Evolutionary conservation across 2,113 vertebrate genomes (phyloP), one percentile per base, ranked within the genome.

Genomic region (Euleptes europaea): DNA sequence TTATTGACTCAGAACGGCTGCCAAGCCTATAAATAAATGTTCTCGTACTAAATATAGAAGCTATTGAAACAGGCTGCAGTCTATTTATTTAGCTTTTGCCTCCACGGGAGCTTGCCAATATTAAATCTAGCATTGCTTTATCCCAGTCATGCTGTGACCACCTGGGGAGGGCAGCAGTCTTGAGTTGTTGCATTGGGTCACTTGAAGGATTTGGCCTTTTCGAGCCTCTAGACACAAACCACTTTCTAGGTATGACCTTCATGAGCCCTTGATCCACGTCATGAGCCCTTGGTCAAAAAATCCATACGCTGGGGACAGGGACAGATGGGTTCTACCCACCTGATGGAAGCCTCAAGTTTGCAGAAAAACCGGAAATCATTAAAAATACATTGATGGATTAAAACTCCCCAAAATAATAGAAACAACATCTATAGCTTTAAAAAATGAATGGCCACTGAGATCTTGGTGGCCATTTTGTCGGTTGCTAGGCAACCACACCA

Each of bases 1-100:
- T 92, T 94, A 94, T 94, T 94, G 93, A 93, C 90, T 90, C 90
- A 82, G 84, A 92, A 88, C n/a, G 88, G 71, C 90, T 91, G 92
- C 94, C 94, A 94, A 94, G 77, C 84, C 94, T 93, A 95, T 94
- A 95, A 95, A 95, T 94, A 95, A 94, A 91, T 93, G 92, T 95
- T 93, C 93, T 94, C 84, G 89, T 87, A 89, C 94, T 94, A 95
- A 95, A 95, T 94, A 94, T 95, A 93, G 94, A 90, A 93, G 90
- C 84, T 92, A 91, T 89, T 93, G 94, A 92, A 95, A 93, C 85
- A 92, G 83, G 89, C 91, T 93, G 88, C 86, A 5, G 82, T 69
- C 86, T 94, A 92, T 94, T 95, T 95, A 93, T 94, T 95, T 93
- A 93, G 91, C 82, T 90, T 90, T 86, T 90, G 90, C 88, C 88